Conservation (phyloP, 1,140 invertebrate species). For the Eurosta solidaginis region DNA sequence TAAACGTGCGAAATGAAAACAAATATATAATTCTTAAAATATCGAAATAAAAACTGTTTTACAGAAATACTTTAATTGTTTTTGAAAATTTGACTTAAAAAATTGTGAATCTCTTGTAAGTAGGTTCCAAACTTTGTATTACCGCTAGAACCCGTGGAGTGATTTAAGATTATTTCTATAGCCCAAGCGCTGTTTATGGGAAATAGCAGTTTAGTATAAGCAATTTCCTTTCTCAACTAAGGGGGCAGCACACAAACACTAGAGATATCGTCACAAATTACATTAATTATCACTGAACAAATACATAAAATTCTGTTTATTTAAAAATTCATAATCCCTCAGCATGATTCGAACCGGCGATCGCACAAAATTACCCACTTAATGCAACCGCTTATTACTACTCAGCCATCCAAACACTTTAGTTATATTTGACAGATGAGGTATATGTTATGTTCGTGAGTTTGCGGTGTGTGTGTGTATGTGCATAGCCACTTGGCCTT, state of each 20-base stretch:
- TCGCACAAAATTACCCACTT: not conserved
- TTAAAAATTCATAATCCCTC: not conserved
- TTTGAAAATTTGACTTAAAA: not conserved
- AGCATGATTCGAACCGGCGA: not conserved
- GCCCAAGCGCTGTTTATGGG: conserved; percentile 41
- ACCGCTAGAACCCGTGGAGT: conserved; percentile 42
- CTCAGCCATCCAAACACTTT: not conserved
- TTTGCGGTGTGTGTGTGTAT: too few relatives aligned
- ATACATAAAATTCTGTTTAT: not conserved
- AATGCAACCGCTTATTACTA: conserved; percentile 30
- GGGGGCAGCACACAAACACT: not conserved
- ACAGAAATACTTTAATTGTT: not conserved
- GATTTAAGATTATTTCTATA: conserved; percentile 38
- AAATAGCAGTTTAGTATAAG: conserved; percentile 38
- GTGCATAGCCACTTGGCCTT: too few relatives aligned
- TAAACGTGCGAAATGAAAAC: too few relatives aligned
- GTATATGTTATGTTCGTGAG: too few relatives aligned
- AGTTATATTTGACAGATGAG: not conserved
- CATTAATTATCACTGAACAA: too few relatives aligned
- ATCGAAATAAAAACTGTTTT: not conserved
- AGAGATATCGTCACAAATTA: not conserved
- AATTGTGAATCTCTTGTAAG: conserved; percentile 36
- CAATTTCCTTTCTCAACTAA: not conserved
- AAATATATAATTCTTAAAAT: not conserved
- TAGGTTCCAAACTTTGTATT: conserved; percentile 35